Percentiles rank a stretch among this genome's conserved stretches.
These are phyloP conservation scores for Microdon myrmicae DNA, from an alignment of 2,888 invertebrate species.

Conservation along the genomic window DNA sequence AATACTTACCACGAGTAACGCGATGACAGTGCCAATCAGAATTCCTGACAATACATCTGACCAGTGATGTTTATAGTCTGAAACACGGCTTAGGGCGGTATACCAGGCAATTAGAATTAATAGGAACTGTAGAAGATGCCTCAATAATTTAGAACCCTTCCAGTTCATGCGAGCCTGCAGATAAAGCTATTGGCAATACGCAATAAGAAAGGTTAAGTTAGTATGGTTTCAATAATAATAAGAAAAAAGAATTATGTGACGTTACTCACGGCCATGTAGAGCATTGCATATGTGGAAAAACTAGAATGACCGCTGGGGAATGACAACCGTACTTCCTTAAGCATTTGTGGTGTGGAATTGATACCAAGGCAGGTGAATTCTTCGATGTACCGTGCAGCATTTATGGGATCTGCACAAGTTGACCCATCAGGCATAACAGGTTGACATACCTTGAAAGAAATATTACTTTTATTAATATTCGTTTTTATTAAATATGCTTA, in stretches of 20 bases:
- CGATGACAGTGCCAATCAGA: constrained; percentile 74
- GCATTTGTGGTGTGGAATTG: constrained; percentile 68
- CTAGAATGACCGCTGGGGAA: constrained; percentile 94
- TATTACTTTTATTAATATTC: no score
- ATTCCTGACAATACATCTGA: constrained; percentile 92
- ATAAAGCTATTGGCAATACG: constrained; percentile 75
- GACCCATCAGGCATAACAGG: constrained; percentile 72
- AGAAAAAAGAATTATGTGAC: constrained; percentile 4
- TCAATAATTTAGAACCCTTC: constrained; percentile 81
- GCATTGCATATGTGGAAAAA: constrained; percentile 87
- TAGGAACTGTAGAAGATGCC: constrained; percentile 85
- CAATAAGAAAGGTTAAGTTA: constrained; percentile 19
- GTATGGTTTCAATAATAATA: not conserved
- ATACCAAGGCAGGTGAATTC: constrained; percentile 75
- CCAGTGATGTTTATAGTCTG: constrained; percentile 98
- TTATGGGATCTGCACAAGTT: constrained; percentile 71
- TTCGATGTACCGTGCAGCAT: constrained; percentile 76
- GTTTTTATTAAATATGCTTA: no score
- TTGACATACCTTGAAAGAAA: constrained; percentile 75
- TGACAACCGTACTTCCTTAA: constrained; percentile 84
- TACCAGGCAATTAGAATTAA: constrained; percentile 84
- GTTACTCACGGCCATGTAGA: constrained; percentile 83
- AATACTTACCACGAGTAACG: constrained; percentile 76
- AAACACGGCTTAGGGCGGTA: constrained; percentile 89
- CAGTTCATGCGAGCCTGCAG: constrained; percentile 86